Conservation (phyloP, 2,797 vertebrate genomes). For the Alfaro cultratus region DNA sequence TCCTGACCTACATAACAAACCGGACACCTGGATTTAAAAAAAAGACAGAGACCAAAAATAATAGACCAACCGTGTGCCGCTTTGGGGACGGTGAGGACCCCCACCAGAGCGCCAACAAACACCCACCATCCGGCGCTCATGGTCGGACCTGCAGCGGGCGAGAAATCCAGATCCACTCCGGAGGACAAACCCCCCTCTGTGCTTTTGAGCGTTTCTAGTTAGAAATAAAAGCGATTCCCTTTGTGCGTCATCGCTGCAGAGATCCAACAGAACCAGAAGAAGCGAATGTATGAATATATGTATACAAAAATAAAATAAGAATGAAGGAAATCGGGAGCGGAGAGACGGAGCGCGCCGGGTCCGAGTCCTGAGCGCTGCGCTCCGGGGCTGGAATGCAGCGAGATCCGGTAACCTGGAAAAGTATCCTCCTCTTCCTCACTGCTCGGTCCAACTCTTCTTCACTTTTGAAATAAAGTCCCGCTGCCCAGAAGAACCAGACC, state of each 20-base stretch:
- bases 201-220: constrained; percentile 9
- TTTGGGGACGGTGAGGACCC: constrained; percentile 39
- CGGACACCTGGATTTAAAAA: constrained; percentile 17
- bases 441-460: constrained; percentile 20
- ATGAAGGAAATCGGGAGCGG: constrained; percentile 5
- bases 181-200: background rate
- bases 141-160: constrained; percentile 12
- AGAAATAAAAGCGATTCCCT: constrained; percentile 10
- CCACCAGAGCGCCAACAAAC: constrained; percentile 43
- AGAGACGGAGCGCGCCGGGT: constrained; percentile 42
- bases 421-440: constrained; percentile 17
- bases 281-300: background rate
- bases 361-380: constrained; percentile 53
- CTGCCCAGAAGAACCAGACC: background rate
- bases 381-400: constrained; percentile 48
- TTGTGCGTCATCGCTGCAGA: constrained; percentile 18
- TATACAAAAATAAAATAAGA: no score
- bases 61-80: constrained; percentile 56
- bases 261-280: background rate
- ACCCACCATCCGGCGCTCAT: constrained; percentile 61
- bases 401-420: constrained; percentile 36
- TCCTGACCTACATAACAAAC: constrained; percentile 48
- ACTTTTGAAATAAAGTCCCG: background rate
- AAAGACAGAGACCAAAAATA: constrained; percentile 16
- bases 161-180: constrained; percentile 44